Evolutionary conservation across 1,140 invertebrate genomes (phyloP), one percentile per base, ranked within the genome.

Genomic region (Drosophila orosa): DNA sequence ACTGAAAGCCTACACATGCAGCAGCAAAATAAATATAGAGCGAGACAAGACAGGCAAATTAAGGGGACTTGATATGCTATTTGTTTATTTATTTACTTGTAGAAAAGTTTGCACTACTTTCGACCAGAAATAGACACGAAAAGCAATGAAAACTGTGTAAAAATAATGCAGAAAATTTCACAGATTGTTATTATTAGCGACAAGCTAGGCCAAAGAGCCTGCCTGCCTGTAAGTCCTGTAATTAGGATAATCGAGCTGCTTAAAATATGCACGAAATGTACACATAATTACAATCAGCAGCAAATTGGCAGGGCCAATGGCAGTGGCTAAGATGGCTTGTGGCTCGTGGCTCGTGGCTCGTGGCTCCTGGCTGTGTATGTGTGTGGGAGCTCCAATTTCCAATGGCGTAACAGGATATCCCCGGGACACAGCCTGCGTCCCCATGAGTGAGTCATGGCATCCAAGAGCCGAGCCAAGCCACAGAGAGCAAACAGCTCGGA

Each of bases 231-330:
- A n/a, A 42, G 45, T 45, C 81, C 57, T 61, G 65, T 86, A 78
- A 82, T 87, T 82, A 78, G 57, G 68, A 75, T 69, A 86, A 87
- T 82, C 33, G 65, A 52, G 69, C 65, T 48, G 52, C 62, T 40
- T 85, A 66, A 80, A 84, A 80, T 84, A 87, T 87, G 69, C 82
- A 81, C 12, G 27, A 67, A 79, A 48, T 56, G 47, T 66, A 62
- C 71, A 71, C 59, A 82, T 76, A 69, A 74, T 74, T 74, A 61
- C 63, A 77, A 66, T 74, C 39, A 63, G 39, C 44, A 71, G 63
- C 19, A 74, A 81, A 86, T 87, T 86, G 82, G 74, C 55, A 50
- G 48, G n/a, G n/a, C n/a, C n/a, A n/a, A n/a, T n/a, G 59, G n/a
- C 27, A 44, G 45, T 8, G 19, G 44, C 4, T 25, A 29, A 71